Evolutionary conservation across 2,888 invertebrate genomes (phyloP).

Genomic region (Pterobdella sp.): DNA sequence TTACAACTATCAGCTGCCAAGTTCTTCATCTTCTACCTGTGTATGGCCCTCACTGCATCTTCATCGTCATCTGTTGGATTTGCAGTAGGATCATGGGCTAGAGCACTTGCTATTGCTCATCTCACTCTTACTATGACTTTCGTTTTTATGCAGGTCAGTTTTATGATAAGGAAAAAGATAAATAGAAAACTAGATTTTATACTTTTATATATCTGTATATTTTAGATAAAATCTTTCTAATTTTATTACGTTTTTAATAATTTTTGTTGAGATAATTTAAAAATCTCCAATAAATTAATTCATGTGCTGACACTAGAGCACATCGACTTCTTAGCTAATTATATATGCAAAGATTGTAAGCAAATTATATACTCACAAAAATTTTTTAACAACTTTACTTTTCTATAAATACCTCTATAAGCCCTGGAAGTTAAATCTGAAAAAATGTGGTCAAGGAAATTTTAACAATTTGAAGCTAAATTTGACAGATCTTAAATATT

Average conservation of each 20-base stretch:
- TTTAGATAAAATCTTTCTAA: neutral
- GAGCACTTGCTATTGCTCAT: constrained; percentile 38
- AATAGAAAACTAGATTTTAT: neutral
- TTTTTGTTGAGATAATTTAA: neutral
- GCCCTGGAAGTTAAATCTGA: too few relatives aligned
- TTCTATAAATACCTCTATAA: too few relatives aligned
- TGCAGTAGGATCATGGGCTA: constrained; percentile 38
- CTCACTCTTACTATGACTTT: constrained; percentile 38
- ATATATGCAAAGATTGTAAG: too few relatives aligned
- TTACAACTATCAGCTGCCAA: constrained; percentile 36
- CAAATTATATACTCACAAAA: too few relatives aligned
- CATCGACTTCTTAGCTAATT: too few relatives aligned
- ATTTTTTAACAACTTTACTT: too few relatives aligned
- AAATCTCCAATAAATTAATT: neutral
- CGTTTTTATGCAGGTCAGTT: constrained; percentile 46
- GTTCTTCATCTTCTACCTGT: constrained; percentile 46
- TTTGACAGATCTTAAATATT: too few relatives aligned
- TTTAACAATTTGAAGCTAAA: too few relatives aligned
- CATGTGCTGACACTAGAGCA: too few relatives aligned
- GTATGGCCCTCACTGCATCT: constrained; percentile 44
- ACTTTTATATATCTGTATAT: neutral
- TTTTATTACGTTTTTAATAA: neutral
- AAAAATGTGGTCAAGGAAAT: too few relatives aligned
- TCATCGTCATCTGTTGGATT: constrained; percentile 47
- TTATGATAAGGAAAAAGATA: too few relatives aligned